Evolutionary conservation across 2,888 invertebrate genomes (phyloP).

Genomic region (Caenorhabditis angaria): DNA sequence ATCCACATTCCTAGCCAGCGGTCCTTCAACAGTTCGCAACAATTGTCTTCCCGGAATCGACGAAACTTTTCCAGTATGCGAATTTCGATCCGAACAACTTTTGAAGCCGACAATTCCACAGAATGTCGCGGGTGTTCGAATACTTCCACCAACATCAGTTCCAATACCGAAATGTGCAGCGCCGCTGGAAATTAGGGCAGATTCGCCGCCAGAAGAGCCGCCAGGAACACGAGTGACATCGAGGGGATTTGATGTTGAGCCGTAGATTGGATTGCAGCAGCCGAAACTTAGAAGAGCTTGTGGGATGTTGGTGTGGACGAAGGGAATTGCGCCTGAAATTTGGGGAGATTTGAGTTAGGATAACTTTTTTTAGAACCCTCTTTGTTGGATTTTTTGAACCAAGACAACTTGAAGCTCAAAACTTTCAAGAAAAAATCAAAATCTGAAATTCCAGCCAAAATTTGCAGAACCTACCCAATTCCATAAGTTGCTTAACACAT

Average conservation of each 20-base stretch:
- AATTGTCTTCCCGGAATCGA: constrained; percentile 45
- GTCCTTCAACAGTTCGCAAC: constrained; percentile 30
- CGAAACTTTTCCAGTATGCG: constrained; percentile 28
- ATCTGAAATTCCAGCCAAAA: background rate
- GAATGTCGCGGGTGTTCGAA: constrained; percentile 75
- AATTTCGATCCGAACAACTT: constrained; percentile 23
- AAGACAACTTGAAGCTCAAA: no score
- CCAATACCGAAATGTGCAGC: constrained; percentile 75
- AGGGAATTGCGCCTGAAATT: constrained; percentile 74
- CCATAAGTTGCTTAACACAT: constrained; percentile 47
- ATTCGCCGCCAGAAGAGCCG: constrained; percentile 75
- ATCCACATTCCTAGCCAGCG: constrained; percentile 25
- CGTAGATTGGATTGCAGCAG: constrained; percentile 73
- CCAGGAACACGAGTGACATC: constrained; percentile 70
- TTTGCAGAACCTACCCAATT: constrained; percentile 3
- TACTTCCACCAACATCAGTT: constrained; percentile 75
- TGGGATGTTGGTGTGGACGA: constrained; percentile 74
- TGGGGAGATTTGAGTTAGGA: constrained; percentile 16
- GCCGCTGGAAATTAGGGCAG: constrained; percentile 73
- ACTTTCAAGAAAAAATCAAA: no score
- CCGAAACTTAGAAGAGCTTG: constrained; percentile 68
- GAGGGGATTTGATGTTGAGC: constrained; percentile 66
- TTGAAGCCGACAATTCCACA: constrained; percentile 72
- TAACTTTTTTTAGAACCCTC: background rate
- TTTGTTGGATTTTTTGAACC: no score